Evolutionary conservation across 2,888 invertebrate genomes (phyloP).

Genomic region (Cephus pygmeus): DNA sequence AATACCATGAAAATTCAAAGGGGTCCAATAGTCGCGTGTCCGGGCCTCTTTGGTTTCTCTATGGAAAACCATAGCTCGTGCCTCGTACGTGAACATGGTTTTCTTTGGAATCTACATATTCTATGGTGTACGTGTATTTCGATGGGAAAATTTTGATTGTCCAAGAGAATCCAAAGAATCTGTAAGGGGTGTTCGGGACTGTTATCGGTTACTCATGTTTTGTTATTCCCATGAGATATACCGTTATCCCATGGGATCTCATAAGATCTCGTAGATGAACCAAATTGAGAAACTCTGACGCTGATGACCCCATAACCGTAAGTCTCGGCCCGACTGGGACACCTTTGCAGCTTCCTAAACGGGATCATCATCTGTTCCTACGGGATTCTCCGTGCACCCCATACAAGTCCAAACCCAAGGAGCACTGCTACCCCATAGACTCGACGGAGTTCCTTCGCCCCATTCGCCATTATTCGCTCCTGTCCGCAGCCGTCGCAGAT

Average conservation of each 20-base stretch:
- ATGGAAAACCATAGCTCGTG: no score
- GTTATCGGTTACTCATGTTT: neutral
- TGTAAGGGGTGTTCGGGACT: neutral
- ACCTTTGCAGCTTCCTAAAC: conserved; percentile 57
- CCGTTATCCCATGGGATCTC: neutral
- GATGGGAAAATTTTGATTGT: no score
- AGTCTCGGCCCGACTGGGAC: conserved; percentile 41
- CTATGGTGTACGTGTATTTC: no score
- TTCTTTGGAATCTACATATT: no score
- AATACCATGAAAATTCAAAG: no score
- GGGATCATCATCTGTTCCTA: conserved; percentile 62
- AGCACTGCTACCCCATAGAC: conserved; percentile 9
- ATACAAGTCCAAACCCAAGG: conserved; percentile 24
- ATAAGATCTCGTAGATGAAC: neutral
- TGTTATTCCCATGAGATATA: neutral
- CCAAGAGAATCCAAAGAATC: neutral
- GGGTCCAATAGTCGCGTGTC: no score
- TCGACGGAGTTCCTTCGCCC: conserved; percentile 28
- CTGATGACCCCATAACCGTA: conserved; percentile 55
- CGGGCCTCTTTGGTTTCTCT: no score
- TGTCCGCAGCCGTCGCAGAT: conserved; percentile 44
- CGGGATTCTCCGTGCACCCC: conserved; percentile 42
- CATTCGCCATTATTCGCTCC: conserved; percentile 19
- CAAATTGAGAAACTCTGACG: conserved; percentile 25
- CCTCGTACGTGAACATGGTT: no score